Base-by-base conservation (phyloP, 2,888 invertebrate species). In the Scrobipalpa atriplicella region DNA sequence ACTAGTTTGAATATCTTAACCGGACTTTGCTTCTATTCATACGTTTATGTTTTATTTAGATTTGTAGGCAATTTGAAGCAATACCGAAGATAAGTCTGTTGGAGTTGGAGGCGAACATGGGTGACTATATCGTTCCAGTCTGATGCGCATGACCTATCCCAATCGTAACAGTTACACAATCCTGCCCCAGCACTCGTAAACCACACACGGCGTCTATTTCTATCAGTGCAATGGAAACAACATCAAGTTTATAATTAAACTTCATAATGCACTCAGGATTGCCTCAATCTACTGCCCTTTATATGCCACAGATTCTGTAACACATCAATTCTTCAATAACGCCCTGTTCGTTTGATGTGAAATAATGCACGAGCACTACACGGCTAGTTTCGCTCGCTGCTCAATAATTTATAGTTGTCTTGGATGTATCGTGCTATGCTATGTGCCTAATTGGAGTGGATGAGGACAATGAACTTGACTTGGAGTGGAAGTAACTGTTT, bases 381-480 rank as follows among this genome's bases (percentile, higher is more conserved):
- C 58, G 18, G 58, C 54, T 58, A 58, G 58, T 38, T 58, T 38
- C 8, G 9, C 58, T 58, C n/a, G 16, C 38, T 58, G 58, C 38
- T 58, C 38, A 36, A 16, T 58, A 38, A 58, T 58, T 58, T 58
- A 58, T 58, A 29, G 38, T 38, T 58, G 16, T 58, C 58, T 58
- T 58, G 58, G 58, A 38, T 58, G 58, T 58, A 36, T 38, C 36
- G 58, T 38, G 58, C 38, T n/a, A 38, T 58, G 38, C 38, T 58
- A 38, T 58, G 36, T 38, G 58, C 58, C 58, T 58, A 58, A 58
- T 58, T 58, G 58, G 21, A 38, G 58, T 8, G 58, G 38, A 58
- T 58, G 58, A 58, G 58, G 58, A 38, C 58, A n/a, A n/a, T 58
- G 38, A 58, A 58, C 58, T 38, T 58, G 58, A 13, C 58, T 58